Evolutionary conservation across 1,140 invertebrate genomes (phyloP).

Genomic region (Dreissena polymorpha): DNA sequence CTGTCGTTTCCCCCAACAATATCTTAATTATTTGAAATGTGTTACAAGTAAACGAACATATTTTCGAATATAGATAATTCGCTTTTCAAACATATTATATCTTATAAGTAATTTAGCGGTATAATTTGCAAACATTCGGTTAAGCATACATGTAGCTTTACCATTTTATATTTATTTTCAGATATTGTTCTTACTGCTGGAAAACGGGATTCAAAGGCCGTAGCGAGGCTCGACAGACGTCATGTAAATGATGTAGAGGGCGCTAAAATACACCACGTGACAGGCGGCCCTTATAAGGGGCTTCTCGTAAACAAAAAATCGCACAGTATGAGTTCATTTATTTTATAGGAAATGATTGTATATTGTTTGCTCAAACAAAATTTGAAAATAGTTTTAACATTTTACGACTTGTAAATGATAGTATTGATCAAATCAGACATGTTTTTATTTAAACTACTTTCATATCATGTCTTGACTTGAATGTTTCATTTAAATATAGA

Average conservation of each 20-base stretch:
- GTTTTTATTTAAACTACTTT: too few species aligned
- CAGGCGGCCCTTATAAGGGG: constrained; percentile 74
- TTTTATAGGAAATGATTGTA: not conserved
- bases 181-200: constrained; percentile 74
- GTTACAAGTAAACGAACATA: not conserved
- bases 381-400: not conserved
- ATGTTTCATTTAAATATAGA: too few species aligned
- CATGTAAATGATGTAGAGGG: constrained; percentile 67
- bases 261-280: constrained; percentile 69
- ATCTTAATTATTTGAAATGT: not conserved
- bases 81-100: not conserved
- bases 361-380: not conserved
- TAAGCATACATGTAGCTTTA: not conserved
- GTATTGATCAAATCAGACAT: not conserved
- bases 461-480: too few species aligned
- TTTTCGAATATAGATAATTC: not conserved
- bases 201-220: constrained; percentile 66
- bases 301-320: constrained; percentile 74
- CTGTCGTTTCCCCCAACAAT: not conserved
- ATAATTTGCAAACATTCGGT: not conserved
- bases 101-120: not conserved
- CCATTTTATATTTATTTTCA: constrained; percentile 29
- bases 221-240: constrained; percentile 71
- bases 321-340: constrained; percentile 56
- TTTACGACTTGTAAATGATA: not conserved